These are phyloP conservation scores for Tetraneura akinire DNA, from an alignment of 1,140 invertebrate species.

Conservation along the genomic window DNA sequence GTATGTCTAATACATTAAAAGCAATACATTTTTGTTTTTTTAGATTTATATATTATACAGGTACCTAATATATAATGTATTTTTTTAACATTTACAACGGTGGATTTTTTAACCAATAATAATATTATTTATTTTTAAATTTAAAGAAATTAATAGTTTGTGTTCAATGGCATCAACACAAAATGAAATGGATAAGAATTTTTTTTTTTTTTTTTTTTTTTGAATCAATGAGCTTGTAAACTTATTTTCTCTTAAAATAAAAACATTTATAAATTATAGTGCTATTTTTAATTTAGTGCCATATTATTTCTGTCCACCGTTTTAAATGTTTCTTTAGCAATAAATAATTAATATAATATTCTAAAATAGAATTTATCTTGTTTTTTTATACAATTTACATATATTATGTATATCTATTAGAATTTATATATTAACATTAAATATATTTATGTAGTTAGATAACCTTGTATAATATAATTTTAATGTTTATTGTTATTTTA, in stretches of 20 bases:
- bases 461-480: slow-evolving; percentile 10
- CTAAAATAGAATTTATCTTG: slow-evolving; percentile 17
- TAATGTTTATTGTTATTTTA: slow-evolving; percentile 9
- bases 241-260: background rate
- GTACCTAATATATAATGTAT: background rate
- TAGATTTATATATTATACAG: slow-evolving; percentile 5
- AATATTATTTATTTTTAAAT: too few relatives aligned
- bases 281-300: background rate
- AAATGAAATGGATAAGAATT: too few relatives aligned
- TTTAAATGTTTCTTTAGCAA: background rate
- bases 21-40: slow-evolving; percentile 24
- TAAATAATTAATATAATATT: background rate
- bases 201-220: too few relatives aligned
- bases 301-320: background rate
- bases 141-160: too few relatives aligned
- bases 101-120: background rate
- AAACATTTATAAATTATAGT: too few relatives aligned
- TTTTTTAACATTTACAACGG: background rate
- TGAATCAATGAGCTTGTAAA: too few relatives aligned
- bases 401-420: too few relatives aligned
- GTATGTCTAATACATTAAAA: slow-evolving; percentile 12
- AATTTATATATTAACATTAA: background rate
- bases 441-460: slow-evolving; percentile 17
- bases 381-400: background rate
- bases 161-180: too few relatives aligned